phyloP scores from a whole-genome alignment of 2,113 vertebrate genomes.

The Myrmecophaga tridactyla region DNA sequence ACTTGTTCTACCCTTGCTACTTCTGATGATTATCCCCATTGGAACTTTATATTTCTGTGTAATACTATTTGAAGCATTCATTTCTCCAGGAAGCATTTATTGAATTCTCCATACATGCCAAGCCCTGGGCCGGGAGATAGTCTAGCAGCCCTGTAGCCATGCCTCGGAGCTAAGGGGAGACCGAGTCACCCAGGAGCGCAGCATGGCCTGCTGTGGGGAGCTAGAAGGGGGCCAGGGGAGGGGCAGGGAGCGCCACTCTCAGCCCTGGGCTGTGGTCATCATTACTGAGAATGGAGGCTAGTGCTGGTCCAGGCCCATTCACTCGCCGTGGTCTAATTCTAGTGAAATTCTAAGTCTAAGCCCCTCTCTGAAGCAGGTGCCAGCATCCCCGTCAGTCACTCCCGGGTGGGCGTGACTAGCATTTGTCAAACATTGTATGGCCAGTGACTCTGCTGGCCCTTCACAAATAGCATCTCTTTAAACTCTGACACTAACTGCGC shows the following conservation, averaged over 20 bases:
- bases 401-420: neutral
- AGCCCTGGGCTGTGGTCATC: no score
- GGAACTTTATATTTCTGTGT: neutral
- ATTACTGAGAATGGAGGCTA: neutral
- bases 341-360: neutral
- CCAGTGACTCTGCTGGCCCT: neutral
- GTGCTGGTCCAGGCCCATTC: neutral
- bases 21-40: neutral
- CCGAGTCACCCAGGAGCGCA: no score
- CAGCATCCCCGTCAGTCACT: no score
- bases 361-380: neutral
- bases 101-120: neutral
- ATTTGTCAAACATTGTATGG: neutral
- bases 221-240: accelerated
- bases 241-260: accelerated
- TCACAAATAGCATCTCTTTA: neutral
- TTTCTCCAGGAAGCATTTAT: neutral
- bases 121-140: neutral
- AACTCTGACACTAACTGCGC: neutral
- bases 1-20: neutral
- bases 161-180: neutral
- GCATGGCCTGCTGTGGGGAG: neutral
- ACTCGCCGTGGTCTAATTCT: neutral
- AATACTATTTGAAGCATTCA: neutral
- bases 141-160: neutral